Conservation (phyloP, 2,888 invertebrate species). For the Pristionchus entomophagus region DNA sequence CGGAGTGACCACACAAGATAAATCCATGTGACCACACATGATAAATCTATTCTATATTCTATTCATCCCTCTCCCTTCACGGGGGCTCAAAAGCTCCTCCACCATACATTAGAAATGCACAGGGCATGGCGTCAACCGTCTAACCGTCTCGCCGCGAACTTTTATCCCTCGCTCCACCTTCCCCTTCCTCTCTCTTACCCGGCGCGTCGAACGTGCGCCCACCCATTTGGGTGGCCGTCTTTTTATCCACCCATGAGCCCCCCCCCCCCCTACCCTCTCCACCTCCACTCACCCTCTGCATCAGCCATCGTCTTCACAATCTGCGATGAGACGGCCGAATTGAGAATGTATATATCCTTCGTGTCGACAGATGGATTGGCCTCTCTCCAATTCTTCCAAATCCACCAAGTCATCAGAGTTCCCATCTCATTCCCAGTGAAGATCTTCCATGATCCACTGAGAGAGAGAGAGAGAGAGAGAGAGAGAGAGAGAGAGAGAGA, state of each 20-base stretch:
- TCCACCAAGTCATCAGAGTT: conserved; percentile 94
- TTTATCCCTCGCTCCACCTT: no score
- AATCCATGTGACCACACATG: no score
- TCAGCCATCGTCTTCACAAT: conserved; percentile 88
- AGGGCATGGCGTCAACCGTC: no score
- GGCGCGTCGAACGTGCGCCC: no score
- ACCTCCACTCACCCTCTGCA: conserved; percentile 80
- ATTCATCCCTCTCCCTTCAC: no score
- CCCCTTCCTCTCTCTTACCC: no score
- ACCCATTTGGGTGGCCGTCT: no score
- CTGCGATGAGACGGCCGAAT: conserved; percentile 96
- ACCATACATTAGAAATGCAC: no score
- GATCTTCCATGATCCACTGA: conserved; percentile 86
- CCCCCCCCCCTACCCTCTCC: not conserved
- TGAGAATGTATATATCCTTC: conserved; percentile 86
- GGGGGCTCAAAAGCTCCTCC: no score
- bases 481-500: conserved; percentile 64
- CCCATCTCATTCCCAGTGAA: conserved; percentile 97
- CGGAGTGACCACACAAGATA: no score
- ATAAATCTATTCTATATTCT: no score
- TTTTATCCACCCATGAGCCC: not conserved
- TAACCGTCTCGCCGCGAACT: no score
- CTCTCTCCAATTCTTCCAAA: conserved; percentile 81
- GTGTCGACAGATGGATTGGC: conserved; percentile 75
- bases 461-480: conserved; percentile 58